phyloP scores from a whole-genome alignment of 2,113 vertebrate genomes.

The Sorex araneus region DNA sequence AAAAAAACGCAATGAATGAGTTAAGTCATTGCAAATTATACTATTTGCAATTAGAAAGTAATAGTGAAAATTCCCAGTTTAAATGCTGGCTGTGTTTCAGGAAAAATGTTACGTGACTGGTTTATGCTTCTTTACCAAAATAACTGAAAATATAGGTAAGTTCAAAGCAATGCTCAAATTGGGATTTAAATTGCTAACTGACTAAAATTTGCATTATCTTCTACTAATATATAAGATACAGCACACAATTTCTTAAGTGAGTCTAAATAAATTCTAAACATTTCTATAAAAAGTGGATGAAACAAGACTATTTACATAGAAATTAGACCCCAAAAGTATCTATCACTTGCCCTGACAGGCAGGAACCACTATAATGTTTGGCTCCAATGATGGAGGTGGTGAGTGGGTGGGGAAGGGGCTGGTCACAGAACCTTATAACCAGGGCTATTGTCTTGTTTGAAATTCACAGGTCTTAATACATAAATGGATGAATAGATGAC shows the following conservation, averaged over 20 bases:
- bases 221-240: background rate
- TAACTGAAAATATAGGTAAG: background rate
- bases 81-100: conserved; percentile 42
- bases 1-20: conserved; percentile 1
- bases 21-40: conserved; percentile 17
- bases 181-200: conserved; percentile 29
- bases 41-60: background rate
- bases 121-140: conserved; percentile 44
- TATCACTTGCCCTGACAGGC: background rate
- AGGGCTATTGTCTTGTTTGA: background rate
- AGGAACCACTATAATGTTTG: background rate
- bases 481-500: background rate
- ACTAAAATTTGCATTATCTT: conserved; percentile 55
- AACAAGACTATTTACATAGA: background rate
- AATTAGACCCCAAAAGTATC: background rate
- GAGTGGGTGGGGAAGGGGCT: background rate
- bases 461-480: background rate
- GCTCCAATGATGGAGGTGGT: background rate
- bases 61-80: conserved; percentile 28
- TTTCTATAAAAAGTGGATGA: conserved; percentile 1
- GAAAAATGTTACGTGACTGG: background rate
- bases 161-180: background rate
- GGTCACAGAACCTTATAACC: background rate
- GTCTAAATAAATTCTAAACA: conserved; percentile 10
- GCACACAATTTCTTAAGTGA: background rate